A percentile compares a stretch with the other conserved stretches of the same genome.
These are phyloP conservation scores for Galerucella pusilla DNA, from an alignment of 2,888 invertebrate species.

Conservation along the genomic window DNA sequence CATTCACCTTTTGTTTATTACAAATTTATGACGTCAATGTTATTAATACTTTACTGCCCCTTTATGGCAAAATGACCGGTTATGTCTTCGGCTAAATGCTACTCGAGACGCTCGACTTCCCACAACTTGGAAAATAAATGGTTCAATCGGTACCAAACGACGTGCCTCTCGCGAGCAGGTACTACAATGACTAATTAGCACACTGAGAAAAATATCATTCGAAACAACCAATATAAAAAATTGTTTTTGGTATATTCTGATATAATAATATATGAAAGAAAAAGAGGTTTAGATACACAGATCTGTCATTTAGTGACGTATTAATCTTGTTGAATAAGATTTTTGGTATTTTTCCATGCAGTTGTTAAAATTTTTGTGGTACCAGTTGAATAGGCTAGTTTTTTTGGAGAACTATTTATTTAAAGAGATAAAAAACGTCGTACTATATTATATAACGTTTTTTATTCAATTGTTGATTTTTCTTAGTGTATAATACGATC, in stretches of 20 bases:
- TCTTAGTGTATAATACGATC: constrained; percentile 11
- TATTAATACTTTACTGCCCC: constrained; percentile 17
- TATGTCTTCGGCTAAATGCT: constrained; percentile 25
- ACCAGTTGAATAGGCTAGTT: too few species aligned
- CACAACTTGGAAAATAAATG: constrained; percentile 36
- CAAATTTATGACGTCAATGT: constrained; percentile 16
- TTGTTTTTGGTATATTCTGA: too few species aligned
- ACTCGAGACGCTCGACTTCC: constrained; percentile 38
- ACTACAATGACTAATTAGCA: constrained; percentile 20
- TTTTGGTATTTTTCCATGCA: too few species aligned
- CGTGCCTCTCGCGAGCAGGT: constrained; percentile 38
- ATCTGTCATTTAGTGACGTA: too few species aligned
- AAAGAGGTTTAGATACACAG: too few species aligned
- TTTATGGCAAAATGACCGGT: constrained; percentile 27
- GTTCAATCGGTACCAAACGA: constrained; percentile 37
- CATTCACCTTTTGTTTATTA: not conserved
- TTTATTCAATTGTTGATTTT: not conserved
- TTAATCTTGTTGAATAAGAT: too few species aligned
- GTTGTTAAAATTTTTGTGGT: too few species aligned
- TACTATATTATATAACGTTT: too few species aligned
- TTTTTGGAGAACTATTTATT: too few species aligned
- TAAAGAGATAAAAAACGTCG: too few species aligned
- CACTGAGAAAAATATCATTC: constrained; percentile 12
- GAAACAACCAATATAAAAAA: not conserved
- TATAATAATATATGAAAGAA: too few species aligned